phyloP scores from a whole-genome alignment of 2,797 vertebrate species.

The Myotis planiceps region DNA sequence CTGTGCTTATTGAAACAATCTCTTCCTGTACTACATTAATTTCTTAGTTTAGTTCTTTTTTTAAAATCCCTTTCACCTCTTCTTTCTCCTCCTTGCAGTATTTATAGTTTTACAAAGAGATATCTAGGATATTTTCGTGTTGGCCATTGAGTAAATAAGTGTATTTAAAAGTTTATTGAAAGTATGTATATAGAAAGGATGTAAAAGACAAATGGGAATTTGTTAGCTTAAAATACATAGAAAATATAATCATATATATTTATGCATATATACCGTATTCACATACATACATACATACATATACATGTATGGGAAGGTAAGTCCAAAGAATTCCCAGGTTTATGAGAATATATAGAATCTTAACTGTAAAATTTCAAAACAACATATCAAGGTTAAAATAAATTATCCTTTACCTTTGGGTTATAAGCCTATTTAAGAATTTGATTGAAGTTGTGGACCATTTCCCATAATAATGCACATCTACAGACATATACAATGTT shows the following conservation, averaged over 20 bases:
- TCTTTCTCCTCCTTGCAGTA: background rate
- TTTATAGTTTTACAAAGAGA: background rate
- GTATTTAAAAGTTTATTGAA: slow-evolving; percentile 6
- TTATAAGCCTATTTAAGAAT: background rate
- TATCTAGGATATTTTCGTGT: background rate
- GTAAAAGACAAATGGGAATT: background rate
- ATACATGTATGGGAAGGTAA: background rate
- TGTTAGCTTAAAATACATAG: background rate
- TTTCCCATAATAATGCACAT: background rate
- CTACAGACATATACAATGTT: background rate
- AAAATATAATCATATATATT: background rate
- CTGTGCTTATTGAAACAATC: background rate
- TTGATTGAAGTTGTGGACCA: background rate
- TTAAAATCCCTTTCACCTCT: background rate
- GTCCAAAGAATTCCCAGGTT: background rate
- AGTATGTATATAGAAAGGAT: background rate
- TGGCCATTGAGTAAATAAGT: slow-evolving; percentile 14
- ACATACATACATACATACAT: too few relatives aligned
- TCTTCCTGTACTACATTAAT: background rate
- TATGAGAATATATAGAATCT: slow-evolving; percentile 11
- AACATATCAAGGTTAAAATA: background rate
- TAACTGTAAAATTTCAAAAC: background rate
- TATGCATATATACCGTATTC: background rate
- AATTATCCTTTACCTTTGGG: background rate
- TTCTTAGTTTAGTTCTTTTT: background rate